Base-by-base conservation (phyloP, 92 coral and sea anemone species). In the Palythoa caribaeorum region DNA sequence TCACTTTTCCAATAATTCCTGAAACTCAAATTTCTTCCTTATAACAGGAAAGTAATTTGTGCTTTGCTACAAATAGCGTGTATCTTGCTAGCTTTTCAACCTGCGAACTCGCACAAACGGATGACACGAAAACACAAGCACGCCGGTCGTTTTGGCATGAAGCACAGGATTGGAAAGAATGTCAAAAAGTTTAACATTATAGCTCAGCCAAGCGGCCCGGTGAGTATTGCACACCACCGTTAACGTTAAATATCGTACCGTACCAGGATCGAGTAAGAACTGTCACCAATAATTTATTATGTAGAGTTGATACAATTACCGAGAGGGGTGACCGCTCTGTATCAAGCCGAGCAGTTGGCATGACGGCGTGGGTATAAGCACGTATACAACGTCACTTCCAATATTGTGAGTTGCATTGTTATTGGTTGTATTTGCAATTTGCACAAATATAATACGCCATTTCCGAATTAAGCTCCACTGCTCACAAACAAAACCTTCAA, bases 131-230 rank as follows among this genome's bases (percentile, higher is more conserved):
- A 62, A n/a, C 75, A 66, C 86, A 81, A 81, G 59, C 86, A 81
- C 60, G 11, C 75, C 17, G 65, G 86, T 51, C 60, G 76, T 59
- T 81, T 81, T 81, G 86, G 76, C n/a, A 81, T 47, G 75, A 81
- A 47, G 17, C 86, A 81, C 10, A 66, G 54, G 39, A 14, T 11
- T 20, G 86, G 57, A 48, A 68, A 65, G 5, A 68, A 48, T 53
- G 86, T 81, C 39, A 81, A 81, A 53, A 81, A 65, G 59, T 81
- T 81, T 68, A 81, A 81, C 57, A 81, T 81, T 13, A 11, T 81
- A 11, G 86, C 86, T 66, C 75, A 81, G 28, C 86, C 86, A 9
- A 81, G 47, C 40, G 86, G 86, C 20, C 76, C 59, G 5, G 86
- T 66, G 62, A 81, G 86, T 81, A 62, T 5, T 21, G 1, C 9